Evolutionary conservation across 2,888 invertebrate genomes (phyloP), one percentile per base, ranked within the genome.

Genomic region (Leucoptera coffeella): DNA sequence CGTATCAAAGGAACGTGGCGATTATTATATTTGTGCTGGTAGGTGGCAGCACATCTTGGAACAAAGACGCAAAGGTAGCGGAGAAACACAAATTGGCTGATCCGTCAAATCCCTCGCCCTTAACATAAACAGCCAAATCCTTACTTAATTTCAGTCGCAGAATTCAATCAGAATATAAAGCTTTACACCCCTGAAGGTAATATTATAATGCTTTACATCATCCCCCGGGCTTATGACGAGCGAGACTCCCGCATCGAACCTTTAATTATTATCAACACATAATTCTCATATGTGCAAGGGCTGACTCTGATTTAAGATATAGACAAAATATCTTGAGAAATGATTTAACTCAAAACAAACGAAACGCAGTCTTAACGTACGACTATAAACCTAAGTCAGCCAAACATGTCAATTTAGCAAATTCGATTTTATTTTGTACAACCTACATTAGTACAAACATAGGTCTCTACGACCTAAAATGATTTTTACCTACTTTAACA

Each of bases 211-310:
- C 60, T 54, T 54, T 50, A 54, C 55, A 58, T 64, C 57, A 62
- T 60, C 60, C 60, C 57, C 53, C 51, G 47, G 45, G 35, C 46
- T 44, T 39, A 47, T 43, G 46, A 47, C 50, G 50, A 44, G 45
- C 46, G 47, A 52, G 45, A 45, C 50, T 48, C 56, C 57, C 61
- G 61, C 48, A 49, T 53, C 47, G 43, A 67, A 64, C 67, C 71
- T 69, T 65, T 67, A 64, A 71, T 69, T 69, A 69, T 69, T 64
- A 67, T 65, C 65, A 69, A 67, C 69, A 67, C 69, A 61, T 67
- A 52, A 64, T 67, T 64, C 64, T 62, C 60, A 56, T 61, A 49
- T 52, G 50, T 45, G 49, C 49, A 48, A 58, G 67, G 62, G 64
- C 45, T 61, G 58, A 15, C 54, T 3, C 11, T 10, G n/a, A n/a